Conservation (phyloP, 2,888 invertebrate genomes). For the Archips crataeganus region DNA sequence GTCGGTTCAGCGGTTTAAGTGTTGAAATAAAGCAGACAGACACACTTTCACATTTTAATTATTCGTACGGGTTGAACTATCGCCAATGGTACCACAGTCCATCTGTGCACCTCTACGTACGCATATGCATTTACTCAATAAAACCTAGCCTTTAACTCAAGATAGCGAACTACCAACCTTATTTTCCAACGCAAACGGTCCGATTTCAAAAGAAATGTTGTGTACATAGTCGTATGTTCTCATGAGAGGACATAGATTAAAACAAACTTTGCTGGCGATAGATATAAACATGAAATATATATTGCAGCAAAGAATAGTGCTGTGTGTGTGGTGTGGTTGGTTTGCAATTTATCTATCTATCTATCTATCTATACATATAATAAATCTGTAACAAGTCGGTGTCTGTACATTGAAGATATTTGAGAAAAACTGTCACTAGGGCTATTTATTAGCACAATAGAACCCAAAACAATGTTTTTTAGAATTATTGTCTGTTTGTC, state of each 20-base stretch:
- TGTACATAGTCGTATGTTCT: neutral
- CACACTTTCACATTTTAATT: no score
- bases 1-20: no score
- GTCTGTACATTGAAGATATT: no score
- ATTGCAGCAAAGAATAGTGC: neutral
- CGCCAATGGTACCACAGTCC: conserved; percentile 23
- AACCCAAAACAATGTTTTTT: no score
- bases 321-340: neutral
- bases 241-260: neutral
- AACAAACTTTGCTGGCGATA: neutral
- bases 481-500: no score
- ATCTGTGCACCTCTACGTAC: conserved; percentile 53
- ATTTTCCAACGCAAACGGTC: neutral
- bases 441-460: no score
- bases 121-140: neutral
- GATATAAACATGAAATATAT: neutral
- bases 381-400: no score
- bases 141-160: neutral
- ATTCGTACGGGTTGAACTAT: neutral
- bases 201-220: neutral
- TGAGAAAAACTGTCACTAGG: no score
- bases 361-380: no score
- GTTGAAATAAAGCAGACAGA: neutral
- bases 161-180: neutral
- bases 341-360: no score